Conservation (phyloP, 2,113 vertebrate species). For the Hyperopisus bebe region DNA sequence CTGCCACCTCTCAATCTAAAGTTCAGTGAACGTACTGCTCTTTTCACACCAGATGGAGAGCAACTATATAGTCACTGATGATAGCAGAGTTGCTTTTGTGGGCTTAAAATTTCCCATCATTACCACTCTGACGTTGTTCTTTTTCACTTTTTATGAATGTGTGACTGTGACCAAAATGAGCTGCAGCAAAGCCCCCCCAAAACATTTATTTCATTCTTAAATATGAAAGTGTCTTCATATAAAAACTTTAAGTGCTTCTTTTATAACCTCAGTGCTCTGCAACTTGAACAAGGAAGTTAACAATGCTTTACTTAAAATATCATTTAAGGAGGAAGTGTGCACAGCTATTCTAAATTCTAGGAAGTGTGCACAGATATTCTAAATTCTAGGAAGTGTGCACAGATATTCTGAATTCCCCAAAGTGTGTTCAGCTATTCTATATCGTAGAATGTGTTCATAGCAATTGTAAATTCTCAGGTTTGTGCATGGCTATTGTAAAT, state of each 20-base stretch:
- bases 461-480: neutral
- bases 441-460: neutral
- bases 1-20: neutral
- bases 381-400: slow-evolving; percentile 5
- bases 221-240: neutral
- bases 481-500: neutral
- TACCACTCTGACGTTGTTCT: neutral
- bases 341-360: neutral
- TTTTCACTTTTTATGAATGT: neutral
- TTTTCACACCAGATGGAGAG: slow-evolving; percentile 37
- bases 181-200: neutral
- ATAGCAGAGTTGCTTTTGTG: slow-evolving; percentile 26
- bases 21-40: slow-evolving; percentile 25
- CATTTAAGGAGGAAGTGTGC: slow-evolving; percentile 11
- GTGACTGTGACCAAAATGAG: neutral
- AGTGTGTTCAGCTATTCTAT: neutral
- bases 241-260: neutral
- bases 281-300: slow-evolving; percentile 13
- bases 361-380: neutral
- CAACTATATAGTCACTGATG: slow-evolving; percentile 43
- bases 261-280: neutral
- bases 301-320: neutral
- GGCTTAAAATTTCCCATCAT: slow-evolving; percentile 18
- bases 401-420: neutral
- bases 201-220: neutral